phyloP scores from a whole-genome alignment of 2,113 vertebrate species.

The Athene noctua region DNA sequence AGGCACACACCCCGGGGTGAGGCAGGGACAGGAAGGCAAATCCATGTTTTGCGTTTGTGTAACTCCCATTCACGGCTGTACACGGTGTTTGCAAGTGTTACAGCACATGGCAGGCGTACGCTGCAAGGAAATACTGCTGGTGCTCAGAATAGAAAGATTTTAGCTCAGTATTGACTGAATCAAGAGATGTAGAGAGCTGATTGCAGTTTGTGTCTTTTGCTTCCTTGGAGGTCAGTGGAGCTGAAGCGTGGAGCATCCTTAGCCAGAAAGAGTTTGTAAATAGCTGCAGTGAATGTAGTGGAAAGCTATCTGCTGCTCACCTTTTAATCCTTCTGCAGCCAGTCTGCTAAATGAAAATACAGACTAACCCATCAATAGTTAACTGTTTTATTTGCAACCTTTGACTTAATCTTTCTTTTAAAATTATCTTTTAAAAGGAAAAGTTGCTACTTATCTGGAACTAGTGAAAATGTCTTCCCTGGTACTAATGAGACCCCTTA shows the following conservation, averaged over 20 bases:
- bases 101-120: slow-evolving; percentile 45
- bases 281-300: not conserved
- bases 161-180: slow-evolving; percentile 53
- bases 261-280: not conserved
- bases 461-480: not conserved
- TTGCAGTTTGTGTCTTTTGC: not conserved
- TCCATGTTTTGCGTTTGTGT: slow-evolving; percentile 26
- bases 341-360: not conserved
- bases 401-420: slow-evolving; percentile 3
- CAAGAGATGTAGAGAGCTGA: not conserved
- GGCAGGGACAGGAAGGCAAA: slow-evolving; percentile 36
- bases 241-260: not conserved
- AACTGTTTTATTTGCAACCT: not conserved
- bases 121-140: not conserved
- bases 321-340: not conserved
- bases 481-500: not conserved
- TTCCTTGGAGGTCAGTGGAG: slow-evolving; percentile 3
- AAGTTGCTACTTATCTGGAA: not conserved
- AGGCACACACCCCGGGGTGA: not conserved
- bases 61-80: slow-evolving; percentile 21
- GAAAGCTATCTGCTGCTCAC: not conserved
- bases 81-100: slow-evolving; percentile 23
- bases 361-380: not conserved
- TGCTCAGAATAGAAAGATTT: slow-evolving; percentile 49
- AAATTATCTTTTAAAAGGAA: not conserved